Base-by-base conservation (phyloP, 2,797 vertebrate genomes). In the Ctenopoma kingsleyae region DNA sequence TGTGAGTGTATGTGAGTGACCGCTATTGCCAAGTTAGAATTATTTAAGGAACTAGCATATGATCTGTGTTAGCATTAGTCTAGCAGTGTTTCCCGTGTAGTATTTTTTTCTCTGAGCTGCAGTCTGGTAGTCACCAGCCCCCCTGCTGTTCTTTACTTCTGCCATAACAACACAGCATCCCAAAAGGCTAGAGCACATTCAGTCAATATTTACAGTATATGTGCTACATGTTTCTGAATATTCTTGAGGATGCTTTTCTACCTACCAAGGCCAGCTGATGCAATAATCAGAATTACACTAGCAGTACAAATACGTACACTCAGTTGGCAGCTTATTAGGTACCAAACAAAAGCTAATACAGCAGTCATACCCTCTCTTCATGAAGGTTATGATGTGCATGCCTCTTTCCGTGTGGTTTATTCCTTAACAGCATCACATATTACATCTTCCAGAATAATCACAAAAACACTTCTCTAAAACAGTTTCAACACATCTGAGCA, bases 61-160 rank as follows among this genome's bases (percentile, higher is more conserved):
- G 53, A 60, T 71, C 30, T 27, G 15, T 32, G 12, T 61, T 62
- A 19, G 43, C 46, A 35, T 53, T 67, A 0, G 3, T 35, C 25
- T 27, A 22, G 22, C 47, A 46, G 19, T 65, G 67, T 62, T 88
- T 89, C 88, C 85, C 87, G 82, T 88, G 85, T 65, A 38, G 49
- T 57, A 46, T 66, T 72, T 67, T 71, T 75, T 30, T 30, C 70
- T 82, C 61, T 78, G 38, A 64, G 22, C 61, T 78, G 50, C 52
- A 64, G 69, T 48, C 12, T 8, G 67, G 66, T 70, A 77, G 82
- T 77, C 62, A 55, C 36, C 23, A 66, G 59, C 63, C 57, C 76
- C 48, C 54, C 38, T 53, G 53, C 56, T 74, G 59, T 40, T 68
- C 69, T 82, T 71, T 56, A 71, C 22, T 76, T 60, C 65, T 16